Base-by-base conservation (phyloP, 2,888 invertebrate genomes). In the Vesta saturnalis region DNA sequence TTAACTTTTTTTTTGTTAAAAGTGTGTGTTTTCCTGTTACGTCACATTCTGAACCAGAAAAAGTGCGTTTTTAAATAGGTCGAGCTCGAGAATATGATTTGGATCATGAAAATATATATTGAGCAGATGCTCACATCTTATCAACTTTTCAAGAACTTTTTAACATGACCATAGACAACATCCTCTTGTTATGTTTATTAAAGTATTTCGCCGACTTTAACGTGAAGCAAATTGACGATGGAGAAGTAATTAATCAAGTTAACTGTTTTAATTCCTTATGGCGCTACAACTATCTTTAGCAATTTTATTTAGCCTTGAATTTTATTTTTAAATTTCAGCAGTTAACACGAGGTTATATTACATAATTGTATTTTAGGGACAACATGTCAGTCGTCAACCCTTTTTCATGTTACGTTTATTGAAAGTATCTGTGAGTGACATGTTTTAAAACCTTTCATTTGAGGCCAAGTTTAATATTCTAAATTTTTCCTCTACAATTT, bases 1-100 rank as follows among this genome's bases (percentile, higher is more conserved):
- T 30, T 43, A 43, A 43, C 4, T 43, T 2, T 3, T 43, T 12
- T 43, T n/a, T 43, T 43, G 43, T 2, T 14, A 4, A 43, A 2
- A 5, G 12, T 14, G 43, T 43, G 52, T 39, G 35, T 22, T 39
- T 57, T 22, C 60, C 60, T 30, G 52, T 49, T 35, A 46, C 52
- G 35, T 61, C 5, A 52, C 19, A 3, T 4, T 52, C 12, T n/a
- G n/a, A 52, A 21, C 4, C 5, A 52, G 19, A 19, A 52, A 19
- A 19, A 19, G 18, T 52, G 5, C 6, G 52, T 52, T 52, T 52
- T 52, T 52, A 52, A 52, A 8, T 52, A 19, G 52, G 52, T 52
- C 52, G 19, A 52, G 52, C 14, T 14, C 43, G 12, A 12, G 12
- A 43, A 43, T 43, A n/a, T n/a, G 10, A 43, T n/a, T 43, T 43